These are phyloP conservation scores for Calidris pugnax DNA, from an alignment of 2,113 vertebrate species.

Conservation along the genomic window DNA sequence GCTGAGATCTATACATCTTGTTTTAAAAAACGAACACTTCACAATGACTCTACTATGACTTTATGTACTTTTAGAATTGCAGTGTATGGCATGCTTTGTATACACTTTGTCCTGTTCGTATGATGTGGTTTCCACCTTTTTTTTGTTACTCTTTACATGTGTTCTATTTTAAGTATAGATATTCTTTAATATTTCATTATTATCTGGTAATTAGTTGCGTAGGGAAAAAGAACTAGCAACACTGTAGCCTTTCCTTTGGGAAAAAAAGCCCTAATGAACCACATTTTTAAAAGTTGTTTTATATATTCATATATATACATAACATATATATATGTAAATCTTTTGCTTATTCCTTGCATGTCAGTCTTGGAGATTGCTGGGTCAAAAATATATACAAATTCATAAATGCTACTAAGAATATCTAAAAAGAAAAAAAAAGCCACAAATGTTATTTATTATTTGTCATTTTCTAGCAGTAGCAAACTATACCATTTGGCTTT, in stretches of 20 bases:
- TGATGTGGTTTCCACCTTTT: not conserved
- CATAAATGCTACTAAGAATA: not conserved
- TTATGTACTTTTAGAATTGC: not conserved
- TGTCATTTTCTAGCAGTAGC: not conserved
- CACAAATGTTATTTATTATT: not conserved
- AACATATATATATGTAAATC: not conserved
- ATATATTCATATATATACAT: too few relatives aligned
- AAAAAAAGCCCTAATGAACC: not conserved
- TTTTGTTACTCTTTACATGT: not conserved
- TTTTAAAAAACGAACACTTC: not conserved
- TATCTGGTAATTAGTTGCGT: not conserved
- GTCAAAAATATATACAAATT: not conserved
- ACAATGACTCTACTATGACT: not conserved
- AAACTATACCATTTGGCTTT: not conserved
- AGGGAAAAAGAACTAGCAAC: not conserved
- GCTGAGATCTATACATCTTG: fast-evolving
- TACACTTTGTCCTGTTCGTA: not conserved
- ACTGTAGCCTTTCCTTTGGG: not conserved
- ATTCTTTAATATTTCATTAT: not conserved
- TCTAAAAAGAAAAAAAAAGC: not conserved
- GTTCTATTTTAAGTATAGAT: not conserved
- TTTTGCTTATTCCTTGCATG: not conserved
- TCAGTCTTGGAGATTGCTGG: not conserved
- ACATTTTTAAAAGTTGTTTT: not conserved
- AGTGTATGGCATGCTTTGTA: not conserved